Evolutionary conservation across 1,140 invertebrate species (phyloP).

Genomic region (Sycophila sp.): DNA sequence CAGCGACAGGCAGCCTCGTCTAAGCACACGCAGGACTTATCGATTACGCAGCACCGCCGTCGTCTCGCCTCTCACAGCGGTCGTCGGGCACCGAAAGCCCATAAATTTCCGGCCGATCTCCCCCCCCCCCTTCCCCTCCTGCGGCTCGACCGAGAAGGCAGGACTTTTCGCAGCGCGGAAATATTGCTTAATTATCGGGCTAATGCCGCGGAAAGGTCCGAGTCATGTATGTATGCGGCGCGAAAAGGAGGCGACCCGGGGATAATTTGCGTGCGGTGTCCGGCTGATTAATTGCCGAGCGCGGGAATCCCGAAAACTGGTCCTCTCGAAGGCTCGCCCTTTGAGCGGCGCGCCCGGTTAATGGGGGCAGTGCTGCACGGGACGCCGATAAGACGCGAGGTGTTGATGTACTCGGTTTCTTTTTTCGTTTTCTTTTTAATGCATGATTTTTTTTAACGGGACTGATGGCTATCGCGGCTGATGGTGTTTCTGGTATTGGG

Average conservation of each 20-base stretch:
- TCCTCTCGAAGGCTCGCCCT: background rate
- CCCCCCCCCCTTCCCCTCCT: background rate
- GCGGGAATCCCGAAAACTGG: background rate
- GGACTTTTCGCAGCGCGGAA: background rate
- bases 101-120: constrained; percentile 18
- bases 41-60: constrained; percentile 16
- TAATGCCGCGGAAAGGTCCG: background rate
- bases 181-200: background rate
- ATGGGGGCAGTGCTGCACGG: background rate
- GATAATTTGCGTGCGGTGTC: background rate
- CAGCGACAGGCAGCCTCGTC: background rate
- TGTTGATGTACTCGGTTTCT: background rate
- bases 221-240: background rate
- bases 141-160: no score
- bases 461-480: no score
- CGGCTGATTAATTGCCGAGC: background rate
- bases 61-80: background rate
- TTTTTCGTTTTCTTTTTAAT: no score
- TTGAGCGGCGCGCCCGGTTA: constrained; percentile 6
- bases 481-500: no score
- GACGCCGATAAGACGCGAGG: background rate
- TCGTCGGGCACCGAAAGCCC: constrained; percentile 24
- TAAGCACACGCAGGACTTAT: constrained; percentile 31
- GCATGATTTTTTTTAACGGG: no score
- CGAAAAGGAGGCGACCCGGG: no score